Evolutionary conservation across 2,797 vertebrate genomes (phyloP).

Genomic region (Poeciliopsis presidionis): DNA sequence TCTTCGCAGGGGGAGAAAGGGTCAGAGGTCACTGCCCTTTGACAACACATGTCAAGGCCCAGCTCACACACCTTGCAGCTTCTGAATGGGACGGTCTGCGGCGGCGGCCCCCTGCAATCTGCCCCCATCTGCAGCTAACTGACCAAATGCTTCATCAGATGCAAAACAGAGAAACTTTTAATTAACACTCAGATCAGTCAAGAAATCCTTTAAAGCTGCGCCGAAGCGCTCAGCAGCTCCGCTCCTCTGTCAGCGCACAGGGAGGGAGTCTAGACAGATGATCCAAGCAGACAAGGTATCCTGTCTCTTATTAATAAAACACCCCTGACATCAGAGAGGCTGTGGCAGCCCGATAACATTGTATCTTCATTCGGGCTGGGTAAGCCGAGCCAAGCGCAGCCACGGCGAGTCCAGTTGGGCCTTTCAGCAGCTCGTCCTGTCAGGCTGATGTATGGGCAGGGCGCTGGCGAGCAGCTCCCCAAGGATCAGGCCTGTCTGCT

Average conservation of each 20-base stretch:
- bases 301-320: slow-evolving; percentile 72
- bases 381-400: slow-evolving; percentile 60
- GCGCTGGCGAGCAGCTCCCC: slow-evolving; percentile 65
- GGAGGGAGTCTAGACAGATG: slow-evolving; percentile 72
- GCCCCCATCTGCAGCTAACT: slow-evolving; percentile 68
- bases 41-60: slow-evolving; percentile 81
- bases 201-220: slow-evolving; percentile 5
- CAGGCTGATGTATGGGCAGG: slow-evolving; percentile 76
- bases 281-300: slow-evolving; percentile 61
- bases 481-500: slow-evolving; percentile 74
- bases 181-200: not conserved
- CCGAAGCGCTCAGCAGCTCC: slow-evolving; percentile 18
- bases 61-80: slow-evolving; percentile 68
- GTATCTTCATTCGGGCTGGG: slow-evolving; percentile 69
- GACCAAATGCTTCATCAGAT: slow-evolving; percentile 68
- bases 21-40: slow-evolving; percentile 77
- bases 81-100: slow-evolving; percentile 71
- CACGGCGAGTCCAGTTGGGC: slow-evolving; percentile 54
- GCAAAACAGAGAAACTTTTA: slow-evolving; percentile 49
- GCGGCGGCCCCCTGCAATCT: slow-evolving; percentile 63
- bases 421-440: slow-evolving; percentile 75
- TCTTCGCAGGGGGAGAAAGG: slow-evolving; percentile 69
- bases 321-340: slow-evolving; percentile 65
- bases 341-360: slow-evolving; percentile 70
- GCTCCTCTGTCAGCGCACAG: slow-evolving; percentile 27